Percentiles rank a stretch among this genome's conserved stretches.
These are phyloP conservation scores for Elysia crispata DNA, from an alignment of 2,888 invertebrate genomes.

Conservation along the genomic window DNA sequence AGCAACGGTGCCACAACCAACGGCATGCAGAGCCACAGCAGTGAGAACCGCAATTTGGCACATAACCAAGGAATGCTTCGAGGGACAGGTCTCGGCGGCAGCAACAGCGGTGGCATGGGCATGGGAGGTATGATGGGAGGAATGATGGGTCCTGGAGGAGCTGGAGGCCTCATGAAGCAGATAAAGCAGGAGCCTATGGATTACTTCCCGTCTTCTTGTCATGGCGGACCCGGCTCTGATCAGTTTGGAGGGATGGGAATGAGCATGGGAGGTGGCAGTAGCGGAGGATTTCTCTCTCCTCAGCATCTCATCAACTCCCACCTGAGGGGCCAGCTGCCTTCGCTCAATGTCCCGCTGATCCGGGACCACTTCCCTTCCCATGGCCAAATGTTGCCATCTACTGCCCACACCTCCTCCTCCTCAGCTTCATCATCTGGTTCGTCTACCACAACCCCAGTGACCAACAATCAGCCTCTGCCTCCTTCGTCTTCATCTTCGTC, in stretches of 20 bases:
- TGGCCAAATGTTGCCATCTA: constrained; percentile 40
- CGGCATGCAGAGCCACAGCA: neutral
- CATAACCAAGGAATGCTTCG: constrained; percentile 48
- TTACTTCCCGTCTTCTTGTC: constrained; percentile 45
- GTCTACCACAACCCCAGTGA: constrained; percentile 28
- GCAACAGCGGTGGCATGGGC: constrained; percentile 16
- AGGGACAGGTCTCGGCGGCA: constrained; percentile 24
- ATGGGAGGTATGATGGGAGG: constrained; percentile 35
- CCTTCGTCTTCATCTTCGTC: neutral
- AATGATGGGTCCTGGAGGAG: constrained; percentile 17
- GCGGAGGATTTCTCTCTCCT: constrained; percentile 44
- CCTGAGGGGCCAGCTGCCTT: constrained; percentile 50
- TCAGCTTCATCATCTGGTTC: constrained; percentile 28
- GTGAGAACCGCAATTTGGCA: constrained; percentile 13
- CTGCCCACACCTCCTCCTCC: constrained; percentile 34
- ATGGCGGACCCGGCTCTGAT: constrained; percentile 37
- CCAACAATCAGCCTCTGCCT: neutral
- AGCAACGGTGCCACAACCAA: constrained; percentile 24
- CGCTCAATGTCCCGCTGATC: constrained; percentile 48
- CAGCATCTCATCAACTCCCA: constrained; percentile 53
- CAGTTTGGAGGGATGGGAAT: constrained; percentile 45
- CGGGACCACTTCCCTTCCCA: constrained; percentile 51
- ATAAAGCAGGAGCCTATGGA: constrained; percentile 49
- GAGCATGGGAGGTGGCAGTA: constrained; percentile 43
- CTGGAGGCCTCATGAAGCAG: constrained; percentile 39